A percentile compares a stretch with the other conserved stretches of the same genome.
Evolutionary conservation across 1,140 invertebrate species (phyloP).

Genomic region (Drosophila persimilis): DNA sequence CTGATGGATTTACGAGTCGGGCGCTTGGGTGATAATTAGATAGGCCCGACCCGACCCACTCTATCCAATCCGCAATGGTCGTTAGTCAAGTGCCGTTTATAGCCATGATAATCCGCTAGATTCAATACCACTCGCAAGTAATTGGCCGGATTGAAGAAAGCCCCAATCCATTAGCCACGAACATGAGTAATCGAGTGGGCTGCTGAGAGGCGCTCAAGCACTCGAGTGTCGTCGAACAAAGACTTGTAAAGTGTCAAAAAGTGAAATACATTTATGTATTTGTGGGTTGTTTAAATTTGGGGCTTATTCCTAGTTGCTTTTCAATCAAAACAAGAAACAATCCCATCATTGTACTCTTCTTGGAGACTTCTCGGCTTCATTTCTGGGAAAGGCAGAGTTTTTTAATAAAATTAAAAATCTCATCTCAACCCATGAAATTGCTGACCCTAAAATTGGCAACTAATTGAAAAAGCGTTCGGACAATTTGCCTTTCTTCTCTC

Average conservation of each 20-base stretch:
- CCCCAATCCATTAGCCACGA: conserved; percentile 19
- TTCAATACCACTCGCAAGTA: conserved; percentile 28
- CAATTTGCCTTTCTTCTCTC: conserved; percentile 21
- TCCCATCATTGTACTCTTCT: too few relatives aligned
- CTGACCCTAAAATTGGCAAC: conserved; percentile 35
- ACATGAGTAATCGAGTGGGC: conserved; percentile 37
- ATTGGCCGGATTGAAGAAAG: conserved; percentile 36
- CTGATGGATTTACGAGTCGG: conserved; percentile 15
- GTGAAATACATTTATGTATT: conserved; percentile 23
- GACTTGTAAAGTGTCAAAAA: conserved; percentile 11
- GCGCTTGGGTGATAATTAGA: conserved; percentile 18
- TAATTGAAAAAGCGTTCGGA: conserved; percentile 46
- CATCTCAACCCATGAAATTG: conserved; percentile 25
- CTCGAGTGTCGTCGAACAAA: conserved; percentile 18
- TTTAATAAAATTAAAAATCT: conserved; percentile 32
- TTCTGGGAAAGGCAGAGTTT: neutral
- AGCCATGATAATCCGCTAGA: conserved; percentile 6
- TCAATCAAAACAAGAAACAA: too few relatives aligned
- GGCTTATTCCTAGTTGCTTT: too few relatives aligned
- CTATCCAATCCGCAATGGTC: neutral
- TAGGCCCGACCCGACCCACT: conserved; percentile 14
- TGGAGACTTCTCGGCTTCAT: too few relatives aligned
- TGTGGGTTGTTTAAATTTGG: neutral
- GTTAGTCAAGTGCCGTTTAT: conserved; percentile 13
- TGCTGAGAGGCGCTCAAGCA: too few relatives aligned